A percentile compares a stretch with the other conserved stretches of the same genome.
These are phyloP conservation scores for Rhinolophus sinicus DNA, from an alignment of 2,113 vertebrate genomes.

Conservation along the genomic window DNA sequence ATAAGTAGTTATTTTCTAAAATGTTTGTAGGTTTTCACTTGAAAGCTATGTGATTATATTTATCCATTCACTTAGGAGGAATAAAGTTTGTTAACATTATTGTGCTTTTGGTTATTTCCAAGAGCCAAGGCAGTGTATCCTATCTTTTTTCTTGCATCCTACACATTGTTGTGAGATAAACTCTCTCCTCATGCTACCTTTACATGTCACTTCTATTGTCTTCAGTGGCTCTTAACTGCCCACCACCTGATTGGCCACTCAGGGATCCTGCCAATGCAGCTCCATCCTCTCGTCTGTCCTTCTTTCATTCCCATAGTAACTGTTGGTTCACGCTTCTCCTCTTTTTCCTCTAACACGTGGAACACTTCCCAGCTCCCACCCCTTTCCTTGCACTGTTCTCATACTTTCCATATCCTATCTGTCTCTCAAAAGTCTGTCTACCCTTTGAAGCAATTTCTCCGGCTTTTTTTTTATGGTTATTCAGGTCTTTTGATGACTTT, in stretches of 20 bases:
- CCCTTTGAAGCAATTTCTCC: background rate
- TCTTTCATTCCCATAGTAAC: background rate
- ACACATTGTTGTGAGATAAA: background rate
- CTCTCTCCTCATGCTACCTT: background rate
- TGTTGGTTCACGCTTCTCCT: background rate
- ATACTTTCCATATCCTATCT: background rate
- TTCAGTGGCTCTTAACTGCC: background rate
- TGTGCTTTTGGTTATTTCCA: background rate
- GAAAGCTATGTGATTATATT: background rate
- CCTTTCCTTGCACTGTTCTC: background rate
- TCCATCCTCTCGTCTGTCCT: rapidly evolving
- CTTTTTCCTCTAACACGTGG: background rate
- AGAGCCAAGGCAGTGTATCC: background rate
- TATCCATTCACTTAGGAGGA: background rate
- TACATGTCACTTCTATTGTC: too few relatives aligned
- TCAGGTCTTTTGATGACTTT: conserved; percentile 11
- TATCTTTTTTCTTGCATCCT: background rate
- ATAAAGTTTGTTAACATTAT: background rate
- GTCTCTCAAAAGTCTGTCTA: background rate
- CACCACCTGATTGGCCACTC: background rate
- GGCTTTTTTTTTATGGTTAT: background rate
- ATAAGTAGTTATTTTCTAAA: conserved; percentile 25
- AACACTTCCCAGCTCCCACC: too few relatives aligned
- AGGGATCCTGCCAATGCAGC: rapidly evolving
- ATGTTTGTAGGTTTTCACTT: background rate